These are phyloP conservation scores for Tridacna crocea DNA, from an alignment of 2,888 invertebrate species.

Conservation along the genomic window DNA sequence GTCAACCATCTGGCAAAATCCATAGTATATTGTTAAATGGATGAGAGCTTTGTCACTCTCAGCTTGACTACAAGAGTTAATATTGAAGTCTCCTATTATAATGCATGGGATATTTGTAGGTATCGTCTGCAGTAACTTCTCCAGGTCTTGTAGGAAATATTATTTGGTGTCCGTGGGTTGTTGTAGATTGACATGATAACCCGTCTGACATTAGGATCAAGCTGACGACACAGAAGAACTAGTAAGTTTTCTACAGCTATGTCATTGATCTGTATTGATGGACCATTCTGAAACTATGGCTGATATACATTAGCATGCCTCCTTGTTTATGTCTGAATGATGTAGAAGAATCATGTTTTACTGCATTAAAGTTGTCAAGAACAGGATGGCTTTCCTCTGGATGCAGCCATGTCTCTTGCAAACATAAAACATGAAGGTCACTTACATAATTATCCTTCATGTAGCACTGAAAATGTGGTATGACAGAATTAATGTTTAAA, in stretches of 20 bases:
- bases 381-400: slow-evolving; percentile 12
- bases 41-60: slow-evolving; percentile 5
- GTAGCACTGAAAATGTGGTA: not conserved
- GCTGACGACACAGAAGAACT: slow-evolving; percentile 9
- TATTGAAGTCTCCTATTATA: slow-evolving; percentile 14
- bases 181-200: slow-evolving; percentile 13
- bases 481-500: slow-evolving; percentile 15
- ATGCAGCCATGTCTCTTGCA: slow-evolving; percentile 18
- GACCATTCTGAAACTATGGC: slow-evolving; percentile 5
- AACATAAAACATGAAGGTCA: slow-evolving; percentile 15
- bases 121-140: slow-evolving; percentile 8
- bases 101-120: slow-evolving; percentile 8
- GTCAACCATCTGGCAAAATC: slow-evolving; percentile 38
- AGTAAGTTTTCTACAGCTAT: slow-evolving; percentile 8
- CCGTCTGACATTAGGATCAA: slow-evolving; percentile 4
- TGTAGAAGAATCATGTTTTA: slow-evolving; percentile 11
- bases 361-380: slow-evolving; percentile 11
- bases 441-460: slow-evolving; percentile 15
- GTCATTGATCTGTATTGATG: too few species aligned
- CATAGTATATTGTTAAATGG: slow-evolving; percentile 23
- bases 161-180: slow-evolving; percentile 13
- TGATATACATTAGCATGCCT: slow-evolving; percentile 17
- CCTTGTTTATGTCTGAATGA: slow-evolving; percentile 12
- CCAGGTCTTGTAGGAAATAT: slow-evolving; percentile 8
- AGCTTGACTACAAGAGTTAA: not conserved